These are phyloP conservation scores for Monodelphis domestica DNA, from an alignment of 2,797 vertebrate genomes.

Conservation along the genomic window DNA sequence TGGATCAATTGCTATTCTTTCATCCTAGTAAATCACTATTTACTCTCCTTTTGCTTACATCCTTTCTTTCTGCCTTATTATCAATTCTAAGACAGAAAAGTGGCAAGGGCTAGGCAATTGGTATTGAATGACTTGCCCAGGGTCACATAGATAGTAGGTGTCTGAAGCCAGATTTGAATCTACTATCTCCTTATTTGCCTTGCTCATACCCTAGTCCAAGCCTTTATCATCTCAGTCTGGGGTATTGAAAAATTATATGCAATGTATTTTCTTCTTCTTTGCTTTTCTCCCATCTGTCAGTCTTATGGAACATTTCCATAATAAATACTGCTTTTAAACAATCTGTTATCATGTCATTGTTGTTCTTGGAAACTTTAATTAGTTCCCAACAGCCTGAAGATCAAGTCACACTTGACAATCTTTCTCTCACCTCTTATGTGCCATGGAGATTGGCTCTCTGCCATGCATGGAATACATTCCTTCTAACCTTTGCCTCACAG, in stretches of 20 bases:
- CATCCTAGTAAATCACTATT: not conserved
- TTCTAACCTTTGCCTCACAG: not conserved
- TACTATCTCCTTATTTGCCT: not conserved
- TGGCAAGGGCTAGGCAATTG: too few relatives aligned
- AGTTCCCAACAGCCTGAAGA: not conserved
- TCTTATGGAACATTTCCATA: not conserved
- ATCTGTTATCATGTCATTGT: not conserved
- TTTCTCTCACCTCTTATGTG: not conserved
- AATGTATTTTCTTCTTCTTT: not conserved
- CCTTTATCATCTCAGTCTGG: not conserved
- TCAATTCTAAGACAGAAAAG: too few relatives aligned
- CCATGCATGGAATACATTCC: too few relatives aligned
- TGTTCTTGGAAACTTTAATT: not conserved
- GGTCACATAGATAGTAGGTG: too few relatives aligned
- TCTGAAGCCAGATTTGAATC: too few relatives aligned
- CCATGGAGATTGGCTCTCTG: not conserved
- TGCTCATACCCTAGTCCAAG: not conserved
- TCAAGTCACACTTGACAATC: not conserved
- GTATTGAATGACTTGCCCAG: too few relatives aligned
- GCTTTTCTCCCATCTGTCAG: not conserved
- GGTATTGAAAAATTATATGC: not conserved
- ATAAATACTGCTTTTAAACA: not conserved
- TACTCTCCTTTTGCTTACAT: too few relatives aligned
- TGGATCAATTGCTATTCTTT: not conserved
- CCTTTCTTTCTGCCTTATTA: too few relatives aligned